Conservation (phyloP, 1,140 invertebrate genomes). For the Trichomalopsis sarcophagae region DNA sequence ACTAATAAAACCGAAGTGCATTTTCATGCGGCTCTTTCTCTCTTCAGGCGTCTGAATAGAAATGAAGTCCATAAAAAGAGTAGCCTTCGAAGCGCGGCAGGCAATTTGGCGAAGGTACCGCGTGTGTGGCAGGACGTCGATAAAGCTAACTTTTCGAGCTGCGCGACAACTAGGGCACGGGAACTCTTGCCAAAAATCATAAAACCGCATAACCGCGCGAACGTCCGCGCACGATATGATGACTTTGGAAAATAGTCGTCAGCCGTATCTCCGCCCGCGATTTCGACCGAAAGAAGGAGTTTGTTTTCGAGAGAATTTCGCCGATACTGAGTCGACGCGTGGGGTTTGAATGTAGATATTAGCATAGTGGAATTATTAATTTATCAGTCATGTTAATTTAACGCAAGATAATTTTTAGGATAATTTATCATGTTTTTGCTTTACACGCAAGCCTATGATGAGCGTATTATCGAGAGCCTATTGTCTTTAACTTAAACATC, state of each 20-base stretch:
- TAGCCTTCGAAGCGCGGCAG: not conserved
- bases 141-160: constrained; percentile 25
- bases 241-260: not conserved
- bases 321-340: too few species aligned
- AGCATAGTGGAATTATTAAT: not conserved
- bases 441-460: too few species aligned
- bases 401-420: too few species aligned
- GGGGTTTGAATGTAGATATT: not conserved
- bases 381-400: too few species aligned
- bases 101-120: not conserved
- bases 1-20: not conserved
- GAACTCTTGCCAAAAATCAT: constrained; percentile 43
- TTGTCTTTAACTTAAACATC: too few species aligned
- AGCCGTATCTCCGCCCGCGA: not conserved
- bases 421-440: too few species aligned
- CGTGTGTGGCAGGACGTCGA: constrained; percentile 1
- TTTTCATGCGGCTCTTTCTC: too few species aligned
- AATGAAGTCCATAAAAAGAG: constrained; percentile 4
- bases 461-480: too few species aligned
- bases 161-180: constrained; percentile 18
- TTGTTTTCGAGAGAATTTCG: too few species aligned
- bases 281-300: not conserved
- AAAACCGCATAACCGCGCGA: not conserved
- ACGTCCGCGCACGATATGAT: not conserved
- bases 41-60: not conserved